A percentile compares a stretch with the other conserved stretches of the same genome.
These are phyloP conservation scores for Mesocentrotus franciscanus DNA, from an alignment of 53 echinoderm and acorn worm genomes.

Conservation along the genomic window DNA sequence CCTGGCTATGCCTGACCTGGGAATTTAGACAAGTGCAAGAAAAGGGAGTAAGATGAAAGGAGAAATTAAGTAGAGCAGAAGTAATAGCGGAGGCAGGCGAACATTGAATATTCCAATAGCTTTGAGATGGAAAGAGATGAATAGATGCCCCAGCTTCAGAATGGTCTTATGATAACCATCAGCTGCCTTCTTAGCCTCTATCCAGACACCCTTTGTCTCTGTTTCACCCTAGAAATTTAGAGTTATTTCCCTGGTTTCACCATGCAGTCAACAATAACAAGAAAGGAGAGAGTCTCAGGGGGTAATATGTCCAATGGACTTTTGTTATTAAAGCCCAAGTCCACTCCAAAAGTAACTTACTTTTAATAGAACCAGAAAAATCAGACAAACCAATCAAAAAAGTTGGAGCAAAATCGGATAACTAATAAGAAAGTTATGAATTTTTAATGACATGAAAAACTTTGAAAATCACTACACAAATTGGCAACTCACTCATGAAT, in stretches of 20 bases:
- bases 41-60: conserved; percentile 19
- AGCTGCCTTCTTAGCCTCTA: background rate
- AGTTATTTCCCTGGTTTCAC: background rate
- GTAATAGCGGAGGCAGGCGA: conserved; percentile 41
- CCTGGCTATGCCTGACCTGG: background rate
- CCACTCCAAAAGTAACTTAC: no score
- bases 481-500: no score
- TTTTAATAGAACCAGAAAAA: no score
- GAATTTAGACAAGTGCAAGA: conserved; percentile 9
- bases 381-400: no score
- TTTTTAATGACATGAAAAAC: no score
- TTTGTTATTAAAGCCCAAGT: no score
- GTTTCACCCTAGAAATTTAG: background rate
- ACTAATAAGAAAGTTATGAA: no score
- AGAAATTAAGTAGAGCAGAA: conserved; percentile 50
- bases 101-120: conserved; percentile 48
- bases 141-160: background rate
- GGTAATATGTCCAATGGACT: no score
- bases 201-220: background rate
- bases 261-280: background rate
- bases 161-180: conserved; percentile 46
- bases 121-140: conserved; percentile 47
- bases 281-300: background rate
- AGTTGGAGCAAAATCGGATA: no score
- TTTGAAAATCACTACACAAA: no score